Conservation (phyloP, 2,113 vertebrate species). For the Anarhynchus alexandrinus region DNA sequence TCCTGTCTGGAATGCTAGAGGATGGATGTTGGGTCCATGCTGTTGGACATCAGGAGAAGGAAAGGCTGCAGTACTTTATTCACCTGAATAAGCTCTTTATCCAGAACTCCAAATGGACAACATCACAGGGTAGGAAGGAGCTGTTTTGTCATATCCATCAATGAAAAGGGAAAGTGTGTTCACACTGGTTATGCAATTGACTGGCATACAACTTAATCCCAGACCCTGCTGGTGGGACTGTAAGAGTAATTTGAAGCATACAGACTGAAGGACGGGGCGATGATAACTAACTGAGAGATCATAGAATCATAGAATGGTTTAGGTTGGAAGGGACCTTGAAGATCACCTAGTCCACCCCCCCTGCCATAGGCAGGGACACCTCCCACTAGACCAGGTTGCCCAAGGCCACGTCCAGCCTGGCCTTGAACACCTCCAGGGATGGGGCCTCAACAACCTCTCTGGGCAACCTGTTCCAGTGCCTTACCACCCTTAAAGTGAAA, state of each 20-base stretch:
- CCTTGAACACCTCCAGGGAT: too few relatives aligned
- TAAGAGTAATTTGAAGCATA: not conserved
- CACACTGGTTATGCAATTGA: not conserved
- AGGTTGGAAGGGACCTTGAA: too few relatives aligned
- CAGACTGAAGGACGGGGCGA: not conserved
- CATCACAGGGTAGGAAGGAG: not conserved
- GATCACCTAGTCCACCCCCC: too few relatives aligned
- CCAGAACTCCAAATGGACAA: not conserved
- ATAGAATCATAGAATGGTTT: too few relatives aligned
- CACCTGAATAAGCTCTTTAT: not conserved
- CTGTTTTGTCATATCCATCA: not conserved
- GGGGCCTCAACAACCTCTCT: too few relatives aligned
- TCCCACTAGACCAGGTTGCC: too few relatives aligned
- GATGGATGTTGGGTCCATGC: not conserved
- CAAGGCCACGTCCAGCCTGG: too few relatives aligned
- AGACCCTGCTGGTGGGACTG: not conserved
- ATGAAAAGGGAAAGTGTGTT: not conserved
- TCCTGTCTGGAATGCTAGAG: not conserved
- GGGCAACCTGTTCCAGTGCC: too few relatives aligned
- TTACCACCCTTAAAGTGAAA: too few relatives aligned
- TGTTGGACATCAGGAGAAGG: not conserved
- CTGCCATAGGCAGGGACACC: too few relatives aligned
- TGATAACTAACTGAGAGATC: not conserved
- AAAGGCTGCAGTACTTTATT: not conserved
- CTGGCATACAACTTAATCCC: not conserved